Conservation (phyloP, 92 coral and sea anemone species). For the Epizoanthus scotinus region DNA sequence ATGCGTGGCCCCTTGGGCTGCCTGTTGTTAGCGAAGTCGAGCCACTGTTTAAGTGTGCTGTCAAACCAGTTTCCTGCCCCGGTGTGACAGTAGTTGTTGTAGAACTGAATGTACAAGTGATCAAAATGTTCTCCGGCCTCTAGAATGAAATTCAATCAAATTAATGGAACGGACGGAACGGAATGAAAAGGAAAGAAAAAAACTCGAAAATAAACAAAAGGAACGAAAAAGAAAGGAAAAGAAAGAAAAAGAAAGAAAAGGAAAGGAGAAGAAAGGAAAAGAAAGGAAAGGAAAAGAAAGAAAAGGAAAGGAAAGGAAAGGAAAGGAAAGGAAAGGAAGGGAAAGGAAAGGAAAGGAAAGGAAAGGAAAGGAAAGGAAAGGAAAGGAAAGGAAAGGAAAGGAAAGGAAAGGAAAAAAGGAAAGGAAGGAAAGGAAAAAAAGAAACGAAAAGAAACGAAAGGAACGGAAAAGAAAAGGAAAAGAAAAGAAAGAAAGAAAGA, state of each 20-base stretch:
- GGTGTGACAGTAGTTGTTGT: slow-evolving; percentile 91
- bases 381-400: no score
- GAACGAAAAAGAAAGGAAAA: background rate
- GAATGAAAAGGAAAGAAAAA: background rate
- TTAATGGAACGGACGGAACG: background rate
- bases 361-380: no score
- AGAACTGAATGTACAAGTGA: slow-evolving; percentile 84
- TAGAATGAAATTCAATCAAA: background rate
- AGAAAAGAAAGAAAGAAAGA: background rate
- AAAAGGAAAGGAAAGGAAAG: no score
- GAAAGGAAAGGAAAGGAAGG: no score
- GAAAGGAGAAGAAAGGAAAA: no score
- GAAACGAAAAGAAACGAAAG: no score
- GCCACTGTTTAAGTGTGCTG: slow-evolving; percentile 65
- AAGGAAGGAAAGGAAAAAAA: no score
- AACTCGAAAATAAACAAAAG: no score
- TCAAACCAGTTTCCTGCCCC: slow-evolving; percentile 79
- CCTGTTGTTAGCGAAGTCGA: slow-evolving; percentile 57
- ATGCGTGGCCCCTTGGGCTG: slow-evolving; percentile 75
- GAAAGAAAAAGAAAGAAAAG: background rate
- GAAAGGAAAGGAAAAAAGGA: no score
- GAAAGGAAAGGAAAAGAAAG: no score
- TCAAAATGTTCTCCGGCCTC: slow-evolving; percentile 80
- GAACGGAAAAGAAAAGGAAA: background rate
- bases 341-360: no score